Base-by-base conservation (phyloP, 2,888 invertebrate genomes). In the Drosophila neutralis region DNA sequence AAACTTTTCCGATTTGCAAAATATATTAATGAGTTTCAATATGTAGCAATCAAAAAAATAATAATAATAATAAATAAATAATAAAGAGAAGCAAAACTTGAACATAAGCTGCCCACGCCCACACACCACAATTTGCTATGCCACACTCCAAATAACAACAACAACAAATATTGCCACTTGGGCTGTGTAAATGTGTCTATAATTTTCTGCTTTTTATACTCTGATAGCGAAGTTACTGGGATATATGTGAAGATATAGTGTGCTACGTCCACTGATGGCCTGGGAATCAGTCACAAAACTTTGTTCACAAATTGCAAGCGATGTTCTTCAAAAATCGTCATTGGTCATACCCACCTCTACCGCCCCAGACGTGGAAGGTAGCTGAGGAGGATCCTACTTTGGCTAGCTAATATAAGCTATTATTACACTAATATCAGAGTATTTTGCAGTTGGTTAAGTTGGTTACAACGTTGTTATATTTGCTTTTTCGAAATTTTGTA, bases 1-100 rank as follows among this genome's bases (percentile, higher is more conserved):
- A 45, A 45, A 45, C 24, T 63, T 36, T 60, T 53, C 35, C 21
- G 15, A 33, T 51, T 77, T 73, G 76, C 75, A 80, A 72, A 33
- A 76, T 66, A 56, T 13, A 84, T 82, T 82, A 82, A 82, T 69
- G 67, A 69, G 64, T 62, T 66, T 71, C 82, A 73, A 82, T 73
- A 82, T 80, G 85, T 80, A 68, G 71, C 63, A 61, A 64, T 61
- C n/a, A 18, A 36, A 52, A 31, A 27, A 57, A 56, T 21, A 54
- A 42, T 13, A n/a, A 52, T 24, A 35, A 24, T 38, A 38, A 18
- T 45, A 24, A 24, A 45, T 45, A 45, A 24, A 15, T 21, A 24
- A 45, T 24, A 15, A 15, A 35, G 24, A 35, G 48, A 65, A 58
- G 48, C 27, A 48, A 65, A 74, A 58, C 13, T 57, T 65, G 33